These are phyloP conservation scores for Hypomesus transpacificus DNA, from an alignment of 2,113 vertebrate genomes.

Conservation along the genomic window DNA sequence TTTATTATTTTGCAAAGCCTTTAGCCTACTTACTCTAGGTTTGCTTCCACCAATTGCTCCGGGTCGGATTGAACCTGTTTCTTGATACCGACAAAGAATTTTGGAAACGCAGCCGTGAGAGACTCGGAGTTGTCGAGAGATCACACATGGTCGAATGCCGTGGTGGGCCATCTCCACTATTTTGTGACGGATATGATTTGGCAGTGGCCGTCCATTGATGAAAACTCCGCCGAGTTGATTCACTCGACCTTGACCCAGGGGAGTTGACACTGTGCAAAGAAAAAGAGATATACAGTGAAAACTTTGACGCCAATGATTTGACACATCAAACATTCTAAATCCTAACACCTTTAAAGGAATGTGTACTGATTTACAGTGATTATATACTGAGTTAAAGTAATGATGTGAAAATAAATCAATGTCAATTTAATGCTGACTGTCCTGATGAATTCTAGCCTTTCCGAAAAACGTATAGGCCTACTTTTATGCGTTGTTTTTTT, in stretches of 20 bases:
- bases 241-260: conserved; percentile 93
- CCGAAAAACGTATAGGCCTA: background rate
- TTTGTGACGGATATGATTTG: conserved; percentile 96
- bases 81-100: conserved; percentile 96
- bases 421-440: too few species aligned
- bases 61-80: conserved; percentile 94
- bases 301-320: background rate
- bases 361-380: background rate
- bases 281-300: background rate
- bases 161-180: conserved; percentile 99
- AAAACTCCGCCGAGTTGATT: conserved; percentile 98
- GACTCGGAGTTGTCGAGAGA: conserved; percentile 91
- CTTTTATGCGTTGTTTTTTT: background rate
- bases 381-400: background rate
- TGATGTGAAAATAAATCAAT: too few species aligned
- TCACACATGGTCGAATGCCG: conserved; percentile 94
- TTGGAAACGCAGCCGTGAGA: conserved; percentile 97
- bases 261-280: conserved; percentile 83
- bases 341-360: background rate
- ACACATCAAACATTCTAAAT: background rate
- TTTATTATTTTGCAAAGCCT: conserved; percentile 8
- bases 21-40: conserved; percentile 86
- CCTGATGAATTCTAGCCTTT: background rate
- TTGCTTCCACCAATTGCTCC: conserved; percentile 97
- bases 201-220: conserved; percentile 92